These are phyloP conservation scores for Portevinia maculata DNA, from an alignment of 2,888 invertebrate species.

Conservation along the genomic window DNA sequence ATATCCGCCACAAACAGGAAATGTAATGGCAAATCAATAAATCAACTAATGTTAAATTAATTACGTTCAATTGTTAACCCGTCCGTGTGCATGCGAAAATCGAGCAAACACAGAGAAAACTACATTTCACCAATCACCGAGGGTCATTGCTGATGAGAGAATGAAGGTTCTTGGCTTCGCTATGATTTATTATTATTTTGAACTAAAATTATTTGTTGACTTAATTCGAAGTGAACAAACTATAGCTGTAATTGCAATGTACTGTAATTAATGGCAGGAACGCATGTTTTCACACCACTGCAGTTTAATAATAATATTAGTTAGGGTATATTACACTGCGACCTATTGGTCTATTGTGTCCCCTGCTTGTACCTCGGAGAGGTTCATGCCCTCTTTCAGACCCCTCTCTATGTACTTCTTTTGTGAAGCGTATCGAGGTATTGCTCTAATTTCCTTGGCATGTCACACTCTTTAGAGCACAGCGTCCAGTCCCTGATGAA, in stretches of 20 bases:
- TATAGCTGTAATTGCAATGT: neutral
- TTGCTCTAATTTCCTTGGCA: too few relatives aligned
- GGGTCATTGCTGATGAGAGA: neutral
- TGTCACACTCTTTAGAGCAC: too few relatives aligned
- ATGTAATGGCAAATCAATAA: conserved; percentile 28
- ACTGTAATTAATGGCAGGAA: neutral
- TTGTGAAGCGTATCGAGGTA: too few relatives aligned
- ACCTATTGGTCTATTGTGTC: too few relatives aligned
- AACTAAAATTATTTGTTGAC: conserved; percentile 3
- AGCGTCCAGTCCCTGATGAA: too few relatives aligned
- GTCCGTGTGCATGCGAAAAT: conserved; percentile 18
- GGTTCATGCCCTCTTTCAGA: too few relatives aligned
- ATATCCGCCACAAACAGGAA: neutral
- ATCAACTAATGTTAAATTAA: conserved; percentile 40
- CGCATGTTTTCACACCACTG: too few relatives aligned
- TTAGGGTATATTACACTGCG: too few relatives aligned
- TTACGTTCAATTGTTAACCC: conserved; percentile 25
- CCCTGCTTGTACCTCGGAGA: too few relatives aligned
- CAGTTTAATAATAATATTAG: too few relatives aligned
- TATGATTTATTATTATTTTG: conserved; percentile 5
- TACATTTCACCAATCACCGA: conserved; percentile 21
- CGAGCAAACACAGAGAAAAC: conserved; percentile 31
- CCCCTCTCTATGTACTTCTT: too few relatives aligned
- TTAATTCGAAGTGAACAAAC: conserved; percentile 1
- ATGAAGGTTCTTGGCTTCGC: conserved; percentile 1